These are phyloP conservation scores for Lytechinus pictus DNA, from an alignment of 35 echinoderm and acorn worm genomes.

Conservation along the genomic window DNA sequence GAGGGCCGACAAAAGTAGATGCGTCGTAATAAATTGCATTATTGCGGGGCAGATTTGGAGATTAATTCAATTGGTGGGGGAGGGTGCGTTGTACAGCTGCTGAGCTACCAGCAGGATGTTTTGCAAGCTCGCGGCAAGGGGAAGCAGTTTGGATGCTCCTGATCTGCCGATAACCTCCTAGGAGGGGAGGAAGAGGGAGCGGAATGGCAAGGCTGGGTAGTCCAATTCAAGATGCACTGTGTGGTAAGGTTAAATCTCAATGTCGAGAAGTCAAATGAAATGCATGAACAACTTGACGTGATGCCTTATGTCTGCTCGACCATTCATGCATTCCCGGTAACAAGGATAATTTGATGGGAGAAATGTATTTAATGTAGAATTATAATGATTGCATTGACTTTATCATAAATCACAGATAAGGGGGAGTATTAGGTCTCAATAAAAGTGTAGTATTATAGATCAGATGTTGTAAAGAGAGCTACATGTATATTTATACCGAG, in stretches of 20 bases:
- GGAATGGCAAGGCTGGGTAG: neutral
- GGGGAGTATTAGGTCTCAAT: too few relatives aligned
- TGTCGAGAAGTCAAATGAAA: neutral
- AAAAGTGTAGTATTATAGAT: too few relatives aligned
- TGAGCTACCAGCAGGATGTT: neutral
- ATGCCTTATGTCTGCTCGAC: neutral
- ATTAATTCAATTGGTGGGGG: conserved; percentile 25
- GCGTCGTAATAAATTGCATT: conserved; percentile 47
- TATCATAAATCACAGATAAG: too few relatives aligned
- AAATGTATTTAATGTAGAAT: neutral
- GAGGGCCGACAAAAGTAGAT: neutral
- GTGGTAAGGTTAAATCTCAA: neutral
- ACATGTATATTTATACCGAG: too few relatives aligned
- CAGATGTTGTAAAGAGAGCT: too few relatives aligned
- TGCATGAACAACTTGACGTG: neutral
- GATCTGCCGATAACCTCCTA: neutral
- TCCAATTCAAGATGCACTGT: neutral
- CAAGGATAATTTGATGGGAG: neutral
- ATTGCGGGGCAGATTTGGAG: conserved; percentile 35
- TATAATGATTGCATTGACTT: too few relatives aligned
- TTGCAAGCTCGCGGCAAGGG: conserved; percentile 3
- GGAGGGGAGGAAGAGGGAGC: neutral
- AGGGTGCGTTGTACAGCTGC: conserved; percentile 34
- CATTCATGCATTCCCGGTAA: neutral
- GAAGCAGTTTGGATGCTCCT: neutral